A percentile compares a stretch with the other conserved stretches of the same genome.
These are phyloP conservation scores for Eurystomus glaucurus DNA, from an alignment of 2,797 vertebrate species.

Conservation along the genomic window DNA sequence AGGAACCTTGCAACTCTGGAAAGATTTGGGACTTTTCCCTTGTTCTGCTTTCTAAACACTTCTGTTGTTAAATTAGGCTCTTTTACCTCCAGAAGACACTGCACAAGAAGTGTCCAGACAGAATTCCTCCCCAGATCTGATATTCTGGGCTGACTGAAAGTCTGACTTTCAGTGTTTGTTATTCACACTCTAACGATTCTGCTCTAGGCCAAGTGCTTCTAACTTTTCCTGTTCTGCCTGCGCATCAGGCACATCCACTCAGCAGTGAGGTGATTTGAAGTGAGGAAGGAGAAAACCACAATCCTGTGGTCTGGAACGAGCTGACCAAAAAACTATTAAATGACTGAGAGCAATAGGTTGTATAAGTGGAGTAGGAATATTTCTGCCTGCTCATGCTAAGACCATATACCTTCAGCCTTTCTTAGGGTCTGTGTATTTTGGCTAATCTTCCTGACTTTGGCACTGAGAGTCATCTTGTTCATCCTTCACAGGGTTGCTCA, in stretches of 20 bases:
- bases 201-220: not conserved
- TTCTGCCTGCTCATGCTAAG: not conserved
- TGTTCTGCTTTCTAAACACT: not conserved
- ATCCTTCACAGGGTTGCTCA: not conserved
- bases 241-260: not conserved
- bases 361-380: not conserved
- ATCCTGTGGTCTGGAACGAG: slow-evolving; percentile 1
- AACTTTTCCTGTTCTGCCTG: slow-evolving; percentile 38
- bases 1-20: not conserved
- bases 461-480: not conserved
- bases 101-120: not conserved
- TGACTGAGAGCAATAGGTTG: not conserved
- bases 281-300: slow-evolving; percentile 30
- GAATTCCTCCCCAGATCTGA: not conserved
- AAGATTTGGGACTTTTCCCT: not conserved
- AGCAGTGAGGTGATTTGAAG: not conserved
- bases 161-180: not conserved
- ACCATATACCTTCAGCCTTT: not conserved
- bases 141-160: not conserved
- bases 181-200: not conserved
- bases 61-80: not conserved
- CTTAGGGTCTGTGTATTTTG: not conserved
- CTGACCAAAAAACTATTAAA: not conserved
- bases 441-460: not conserved
- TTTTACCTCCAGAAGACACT: not conserved